Percentiles rank a stretch among this genome's conserved stretches.
Conservation (phyloP, 92 coral and sea anemone genomes). For the Zoanthus sociatus region DNA sequence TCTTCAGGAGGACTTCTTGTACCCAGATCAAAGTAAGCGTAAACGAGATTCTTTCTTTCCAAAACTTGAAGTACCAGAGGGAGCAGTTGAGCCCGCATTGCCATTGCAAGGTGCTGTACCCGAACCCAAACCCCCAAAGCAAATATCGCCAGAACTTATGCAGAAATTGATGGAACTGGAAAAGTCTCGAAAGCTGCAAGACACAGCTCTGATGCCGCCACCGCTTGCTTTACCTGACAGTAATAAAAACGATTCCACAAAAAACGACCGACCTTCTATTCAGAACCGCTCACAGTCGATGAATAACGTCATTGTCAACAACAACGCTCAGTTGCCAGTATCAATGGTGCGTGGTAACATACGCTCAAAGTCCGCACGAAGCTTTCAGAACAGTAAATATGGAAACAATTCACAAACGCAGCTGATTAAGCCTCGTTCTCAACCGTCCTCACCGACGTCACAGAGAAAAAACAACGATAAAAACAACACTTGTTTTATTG, state of each 20-base stretch:
- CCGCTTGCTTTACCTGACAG: constrained; percentile 47
- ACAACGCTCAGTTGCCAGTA: constrained; percentile 65
- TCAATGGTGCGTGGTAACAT: constrained; percentile 89
- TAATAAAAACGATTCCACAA: constrained; percentile 26
- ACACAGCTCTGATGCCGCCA: constrained; percentile 51
- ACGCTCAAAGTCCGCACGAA: constrained; percentile 96
- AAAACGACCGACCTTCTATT: constrained; percentile 21
- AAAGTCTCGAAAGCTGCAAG: constrained; percentile 84
- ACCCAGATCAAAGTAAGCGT: constrained; percentile 81
- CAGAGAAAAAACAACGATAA: constrained; percentile 79
- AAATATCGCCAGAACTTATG: constrained; percentile 92
- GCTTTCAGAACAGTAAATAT: constrained; percentile 77
- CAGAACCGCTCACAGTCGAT: constrained; percentile 61
- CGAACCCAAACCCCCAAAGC: constrained; percentile 71
- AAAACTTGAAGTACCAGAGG: constrained; percentile 66
- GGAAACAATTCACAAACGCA: constrained; percentile 58
- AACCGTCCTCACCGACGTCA: constrained; percentile 92
- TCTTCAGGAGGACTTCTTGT: constrained; percentile 89
- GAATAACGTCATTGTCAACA: constrained; percentile 55
- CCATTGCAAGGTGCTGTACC: constrained; percentile 62
- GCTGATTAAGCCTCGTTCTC: constrained; percentile 77
- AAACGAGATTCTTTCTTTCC: constrained; percentile 76
- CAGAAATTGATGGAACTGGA: constrained; percentile 94
- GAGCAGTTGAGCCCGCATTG: constrained; percentile 54
- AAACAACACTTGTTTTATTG: constrained; percentile 41